These are phyloP conservation scores for Chironomus tentans DNA, from an alignment of 2,888 invertebrate species.

Conservation along the genomic window DNA sequence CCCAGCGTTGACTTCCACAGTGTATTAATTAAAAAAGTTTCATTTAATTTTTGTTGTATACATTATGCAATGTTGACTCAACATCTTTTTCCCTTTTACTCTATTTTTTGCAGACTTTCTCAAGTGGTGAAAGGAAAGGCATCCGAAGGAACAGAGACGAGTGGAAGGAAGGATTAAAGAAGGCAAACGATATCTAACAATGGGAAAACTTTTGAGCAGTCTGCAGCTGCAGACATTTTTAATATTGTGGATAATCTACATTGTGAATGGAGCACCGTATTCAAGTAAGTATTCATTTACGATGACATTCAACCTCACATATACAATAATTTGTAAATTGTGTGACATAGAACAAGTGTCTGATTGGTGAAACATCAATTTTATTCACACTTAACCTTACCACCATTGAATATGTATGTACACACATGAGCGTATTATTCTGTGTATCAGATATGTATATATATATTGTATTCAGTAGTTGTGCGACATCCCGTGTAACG, in stretches of 20 bases:
- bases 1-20: neutral
- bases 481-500: neutral
- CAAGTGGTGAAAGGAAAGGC: neutral
- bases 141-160: neutral
- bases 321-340: neutral
- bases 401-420: neutral
- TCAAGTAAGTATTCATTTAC: slow-evolving; percentile 9
- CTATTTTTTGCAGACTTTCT: slow-evolving; percentile 5
- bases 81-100: neutral
- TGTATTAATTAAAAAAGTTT: slow-evolving; percentile 14
- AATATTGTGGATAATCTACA: slow-evolving; percentile 15
- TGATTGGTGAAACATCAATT: slow-evolving; percentile 10
- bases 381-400: slow-evolving; percentile 2
- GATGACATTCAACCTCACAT: neutral
- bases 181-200: neutral
- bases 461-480: neutral
- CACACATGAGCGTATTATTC: no score
- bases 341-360: slow-evolving; percentile 1
- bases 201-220: slow-evolving; percentile 1
- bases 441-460: no score
- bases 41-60: neutral
- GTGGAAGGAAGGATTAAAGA: neutral
- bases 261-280: slow-evolving; percentile 3
- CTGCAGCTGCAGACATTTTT: slow-evolving; percentile 12
- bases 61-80: neutral